Base-by-base conservation (phyloP, 1,140 invertebrate species). In the Lordiphosa mommai region DNA sequence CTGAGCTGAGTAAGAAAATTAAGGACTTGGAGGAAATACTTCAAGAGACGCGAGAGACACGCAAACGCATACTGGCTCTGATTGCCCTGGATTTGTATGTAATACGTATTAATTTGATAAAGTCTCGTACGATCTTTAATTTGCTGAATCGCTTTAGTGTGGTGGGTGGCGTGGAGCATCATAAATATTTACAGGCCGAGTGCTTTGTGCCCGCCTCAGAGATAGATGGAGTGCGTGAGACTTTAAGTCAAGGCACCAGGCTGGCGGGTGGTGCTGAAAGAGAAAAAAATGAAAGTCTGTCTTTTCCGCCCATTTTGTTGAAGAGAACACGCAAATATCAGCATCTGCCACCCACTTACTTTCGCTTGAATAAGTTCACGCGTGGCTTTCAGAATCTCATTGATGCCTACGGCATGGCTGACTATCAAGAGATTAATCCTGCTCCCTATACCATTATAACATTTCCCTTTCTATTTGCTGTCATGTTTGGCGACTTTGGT, bases 181-280 rank as follows among this genome's bases (percentile, higher is more conserved):
- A 97, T 84, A 94, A 94, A 61, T 98, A 97, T 90, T 90, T 99
- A 30, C 97, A 99, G 63, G 97, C 95, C 5, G 97, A 99, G 90
- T 98, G 96, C 89, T 99, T 97, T 97, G 94, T 97, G 63, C 96
- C 97, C 0, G 92, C 93, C 0, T 90, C 92, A 23, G 95, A 98
- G 70, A 90, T 98, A 13, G 91, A 93, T 12, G 91, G 92, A 20
- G 96, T 99, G 29, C 95, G 96, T 70, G 92, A 94, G 52, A 96
- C 96, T 7, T 90, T 99, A 5, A 92, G 93, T 36, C 92, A 95
- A 74, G 98, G 97, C 89, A 96, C 96, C 30, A 95, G 97, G 73
- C 91, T 93, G 30, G 95, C 94, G 23, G 60, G 49, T 13, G 46
- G 63, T 2, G 48, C 57, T 10, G 38, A 50, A 1, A 17, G 36